Conservation (phyloP, 1,140 invertebrate species). For the Drosophila rhopaloa region DNA sequence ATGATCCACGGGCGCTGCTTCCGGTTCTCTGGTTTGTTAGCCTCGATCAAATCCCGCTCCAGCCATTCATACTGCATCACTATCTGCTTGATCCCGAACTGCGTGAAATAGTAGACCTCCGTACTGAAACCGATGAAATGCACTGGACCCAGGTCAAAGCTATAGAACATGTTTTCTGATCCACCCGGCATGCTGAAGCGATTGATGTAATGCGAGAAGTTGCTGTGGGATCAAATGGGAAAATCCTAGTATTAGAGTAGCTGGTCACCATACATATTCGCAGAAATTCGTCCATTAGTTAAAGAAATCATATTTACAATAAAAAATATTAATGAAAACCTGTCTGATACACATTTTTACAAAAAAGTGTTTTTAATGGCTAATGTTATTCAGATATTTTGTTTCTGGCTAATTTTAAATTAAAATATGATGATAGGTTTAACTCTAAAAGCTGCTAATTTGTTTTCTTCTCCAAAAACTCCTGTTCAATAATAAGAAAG, state of each 20-base stretch:
- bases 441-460: too few relatives aligned
- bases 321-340: too few relatives aligned
- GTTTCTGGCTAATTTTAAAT: too few relatives aligned
- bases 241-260: neutral
- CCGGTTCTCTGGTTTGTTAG: constrained; percentile 88
- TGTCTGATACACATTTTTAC: too few relatives aligned
- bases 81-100: constrained; percentile 94
- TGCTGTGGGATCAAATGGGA: constrained; percentile 86
- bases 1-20: constrained; percentile 95
- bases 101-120: constrained; percentile 96
- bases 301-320: neutral
- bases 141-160: constrained; percentile 95
- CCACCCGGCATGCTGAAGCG: constrained; percentile 95
- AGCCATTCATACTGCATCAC: constrained; percentile 96
- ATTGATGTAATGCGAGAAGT: constrained; percentile 93
- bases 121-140: constrained; percentile 97
- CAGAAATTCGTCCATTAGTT: neutral
- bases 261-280: neutral
- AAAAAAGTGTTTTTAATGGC: too few relatives aligned
- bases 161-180: constrained; percentile 92
- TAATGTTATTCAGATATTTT: too few relatives aligned
- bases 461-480: too few relatives aligned
- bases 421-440: too few relatives aligned
- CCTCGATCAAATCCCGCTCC: constrained; percentile 90
- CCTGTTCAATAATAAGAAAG: too few relatives aligned